Evolutionary conservation across 2,797 vertebrate genomes (phyloP).

Genomic region (Premnoplex brunnescens): DNA sequence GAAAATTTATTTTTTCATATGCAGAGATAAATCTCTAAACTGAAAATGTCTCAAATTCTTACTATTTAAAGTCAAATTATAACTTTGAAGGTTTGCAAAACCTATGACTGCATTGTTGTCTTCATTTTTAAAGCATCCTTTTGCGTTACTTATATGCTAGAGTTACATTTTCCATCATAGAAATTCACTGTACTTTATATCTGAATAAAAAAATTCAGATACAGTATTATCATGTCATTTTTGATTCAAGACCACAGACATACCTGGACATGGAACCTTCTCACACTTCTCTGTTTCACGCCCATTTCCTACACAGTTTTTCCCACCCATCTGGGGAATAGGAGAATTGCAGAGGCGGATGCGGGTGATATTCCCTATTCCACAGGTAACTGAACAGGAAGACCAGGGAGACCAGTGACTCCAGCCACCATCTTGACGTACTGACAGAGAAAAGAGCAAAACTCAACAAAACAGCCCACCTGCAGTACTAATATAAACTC

Average conservation of each 20-base stretch:
- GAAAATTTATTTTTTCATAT: not conserved
- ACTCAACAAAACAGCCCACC: not conserved
- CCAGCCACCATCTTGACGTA: conserved; percentile 96
- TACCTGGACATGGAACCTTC: conserved; percentile 89
- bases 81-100: not conserved
- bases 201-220: not conserved
- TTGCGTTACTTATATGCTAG: not conserved
- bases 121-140: not conserved
- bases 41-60: not conserved
- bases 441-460: conserved; percentile 68
- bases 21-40: not conserved
- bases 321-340: conserved; percentile 92
- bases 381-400: conserved; percentile 93
- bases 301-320: conserved; percentile 88
- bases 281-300: conserved; percentile 92
- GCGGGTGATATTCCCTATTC: conserved; percentile 92
- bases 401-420: conserved; percentile 99
- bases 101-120: not conserved
- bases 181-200: not conserved
- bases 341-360: conserved; percentile 97
- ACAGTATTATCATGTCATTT: not conserved
- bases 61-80: not conserved
- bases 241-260: conserved; percentile 36
- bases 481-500: not conserved
- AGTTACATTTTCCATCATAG: not conserved